These are phyloP conservation scores for Lagocephalus sceleratus DNA, from an alignment of 2,797 vertebrate genomes.

Conservation along the genomic window DNA sequence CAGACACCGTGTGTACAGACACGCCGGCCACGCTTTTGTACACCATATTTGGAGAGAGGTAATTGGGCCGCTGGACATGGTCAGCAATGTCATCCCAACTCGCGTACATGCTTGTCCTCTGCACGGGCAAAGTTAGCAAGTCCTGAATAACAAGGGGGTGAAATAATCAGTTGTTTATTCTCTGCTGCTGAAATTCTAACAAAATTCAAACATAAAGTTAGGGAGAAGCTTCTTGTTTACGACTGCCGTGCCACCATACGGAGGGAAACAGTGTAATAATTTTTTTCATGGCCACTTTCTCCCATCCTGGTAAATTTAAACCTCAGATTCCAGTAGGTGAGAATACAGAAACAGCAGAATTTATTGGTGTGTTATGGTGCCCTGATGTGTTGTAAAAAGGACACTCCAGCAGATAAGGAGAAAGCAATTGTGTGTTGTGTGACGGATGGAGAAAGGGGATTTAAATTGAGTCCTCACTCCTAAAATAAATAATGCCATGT, in stretches of 20 bases:
- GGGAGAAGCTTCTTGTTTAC: constrained; percentile 67
- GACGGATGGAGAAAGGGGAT: constrained; percentile 72
- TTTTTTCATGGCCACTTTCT: constrained; percentile 52
- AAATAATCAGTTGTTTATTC: constrained; percentile 63
- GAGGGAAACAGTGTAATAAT: constrained; percentile 59
- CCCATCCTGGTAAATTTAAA: constrained; percentile 61
- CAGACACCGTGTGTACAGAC: constrained; percentile 69
- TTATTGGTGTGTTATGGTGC: constrained; percentile 67
- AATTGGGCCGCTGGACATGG: constrained; percentile 78
- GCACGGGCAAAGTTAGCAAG: constrained; percentile 40
- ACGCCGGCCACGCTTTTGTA: constrained; percentile 57
- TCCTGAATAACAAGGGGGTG: constrained; percentile 40
- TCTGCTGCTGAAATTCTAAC: constrained; percentile 47
- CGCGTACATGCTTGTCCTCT: constrained; percentile 54
- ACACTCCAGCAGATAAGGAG: constrained; percentile 72
- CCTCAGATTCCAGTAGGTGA: constrained; percentile 49
- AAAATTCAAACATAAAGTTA: constrained; percentile 50
- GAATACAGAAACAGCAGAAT: constrained; percentile 65
- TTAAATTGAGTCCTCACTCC: constrained; percentile 73
- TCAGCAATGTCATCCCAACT: constrained; percentile 70
- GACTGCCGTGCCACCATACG: constrained; percentile 41
- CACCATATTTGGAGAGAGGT: constrained; percentile 72
- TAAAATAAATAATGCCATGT: constrained; percentile 74
- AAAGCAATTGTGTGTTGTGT: constrained; percentile 68
- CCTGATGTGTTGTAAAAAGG: constrained; percentile 76